Base-by-base conservation (phyloP, 2,113 vertebrate species). In the Microcebus murinus region DNA sequence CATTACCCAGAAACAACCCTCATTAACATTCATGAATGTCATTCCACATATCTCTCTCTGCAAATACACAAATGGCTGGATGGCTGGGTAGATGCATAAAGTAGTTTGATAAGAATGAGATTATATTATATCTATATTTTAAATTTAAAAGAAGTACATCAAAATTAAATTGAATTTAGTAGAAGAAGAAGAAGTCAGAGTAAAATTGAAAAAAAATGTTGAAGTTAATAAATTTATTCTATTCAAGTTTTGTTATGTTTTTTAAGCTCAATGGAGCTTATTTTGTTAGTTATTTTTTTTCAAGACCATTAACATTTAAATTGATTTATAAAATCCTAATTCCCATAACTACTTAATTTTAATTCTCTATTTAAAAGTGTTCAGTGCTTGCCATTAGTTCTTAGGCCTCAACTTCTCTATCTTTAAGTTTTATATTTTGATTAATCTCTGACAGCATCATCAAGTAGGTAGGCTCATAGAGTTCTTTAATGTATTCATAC, bases 291-390 rank as follows among this genome's bases (percentile, higher is more conserved):
- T 89, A 74, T 76, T 96, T 95, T 94, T 95, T 94, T 57, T 84
- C 48, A 96, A 91, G n/a, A 63, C 20, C 93, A 85, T 97, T 97
- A 93, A 73, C 86, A 97, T 96, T 97, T 97, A 92, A 92, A 86
- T 92, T 95, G 71, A 68, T 76, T 94, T 89, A 29, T n/a, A 90
- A 94, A 89, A 76, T 77, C 73, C 6, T 67, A 95, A 87, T 90
- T 92, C 39, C n/a, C 61, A 6, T 36, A 79, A 90, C 17, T 68
- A 45, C 34, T 91, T 95, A 68, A 8, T 82, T 98, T 92, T 90
- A 91, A 82, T 87, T 94, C 39, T 92, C 63, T 84, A 55, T 92
- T 95, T 74, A 76, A 96, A 96, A 95, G 29, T 4, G 61, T 84
- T 91, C 29, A 34, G 34, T 48, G 15, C 11, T 92, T 87, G 27